Base-by-base conservation (phyloP, 2,888 invertebrate genomes). In the Gryllus longicercus region DNA sequence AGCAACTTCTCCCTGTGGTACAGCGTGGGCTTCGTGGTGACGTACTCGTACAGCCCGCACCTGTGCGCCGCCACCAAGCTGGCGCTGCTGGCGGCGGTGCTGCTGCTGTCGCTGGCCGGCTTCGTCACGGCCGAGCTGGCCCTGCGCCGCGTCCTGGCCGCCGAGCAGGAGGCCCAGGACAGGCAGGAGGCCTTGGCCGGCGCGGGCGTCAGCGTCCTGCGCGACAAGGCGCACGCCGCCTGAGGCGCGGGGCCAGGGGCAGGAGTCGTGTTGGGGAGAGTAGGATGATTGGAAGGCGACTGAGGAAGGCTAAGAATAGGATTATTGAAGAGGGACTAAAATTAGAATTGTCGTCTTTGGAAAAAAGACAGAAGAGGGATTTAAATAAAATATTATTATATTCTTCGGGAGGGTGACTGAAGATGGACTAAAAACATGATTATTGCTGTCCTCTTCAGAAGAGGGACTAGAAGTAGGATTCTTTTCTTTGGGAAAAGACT, bases 51-150 rank as follows among this genome's bases (percentile, higher is more conserved):
- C 63, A 63, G 63, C 63, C 63, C 63, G 14, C 63, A 63, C 16
- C 63, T 63, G 63, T 63, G 63, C 63, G 63, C 63, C 63, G 63
- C n/a, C 63, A 63, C 63, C 63, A 63, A 63, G 63, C 63, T 63
- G 4, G 63, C 63, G 16, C 14, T 63, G 16, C 8, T 63, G 11
- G 63, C 63, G 8, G 63, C 16, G 63, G 63, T 63, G 63, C 63
- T 63, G 4, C n/a, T 63, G 16, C 63, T 63, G 63, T 63, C 63
- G 14, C 63, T 63, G 63, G 16, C n/a, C 1, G 63, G 63, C 14
- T 63, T 63, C 16, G 16, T 63, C 63, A n/a, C n/a, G 63, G 63
- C n/a, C 63, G 63, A 63, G 63, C 63, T 63, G n/a, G 63, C 63
- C 8, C 63, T 63, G 16, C 14, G 63, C 16, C 63, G 63, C 63